Conservation (phyloP, 2,113 vertebrate species). For the Verasper variegatus region DNA sequence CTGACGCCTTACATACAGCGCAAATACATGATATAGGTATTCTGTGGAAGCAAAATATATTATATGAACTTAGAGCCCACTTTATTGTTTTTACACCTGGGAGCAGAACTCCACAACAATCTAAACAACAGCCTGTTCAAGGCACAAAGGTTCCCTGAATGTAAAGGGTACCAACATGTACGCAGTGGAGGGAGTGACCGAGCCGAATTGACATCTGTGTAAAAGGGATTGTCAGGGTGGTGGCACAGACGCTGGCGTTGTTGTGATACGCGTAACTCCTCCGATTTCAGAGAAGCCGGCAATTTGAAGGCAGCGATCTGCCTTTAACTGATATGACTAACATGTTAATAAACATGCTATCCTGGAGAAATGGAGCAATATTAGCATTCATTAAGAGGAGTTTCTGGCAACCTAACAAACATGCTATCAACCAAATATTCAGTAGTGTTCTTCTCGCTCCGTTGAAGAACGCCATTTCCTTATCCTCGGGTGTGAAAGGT, state of each 20-base stretch:
- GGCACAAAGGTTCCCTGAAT: neutral
- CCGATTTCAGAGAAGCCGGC: neutral
- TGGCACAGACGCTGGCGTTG: neutral
- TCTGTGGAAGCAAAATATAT: neutral
- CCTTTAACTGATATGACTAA: neutral
- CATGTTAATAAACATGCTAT: neutral
- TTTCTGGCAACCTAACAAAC: neutral
- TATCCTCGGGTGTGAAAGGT: neutral
- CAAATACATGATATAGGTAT: neutral
- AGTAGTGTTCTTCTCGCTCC: neutral
- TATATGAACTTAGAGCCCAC: no score
- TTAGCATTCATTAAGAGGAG: neutral
- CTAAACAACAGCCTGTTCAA: neutral
- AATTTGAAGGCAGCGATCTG: no score
- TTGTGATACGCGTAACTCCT: neutral
- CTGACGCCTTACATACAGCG: neutral
- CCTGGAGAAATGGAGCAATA: neutral
- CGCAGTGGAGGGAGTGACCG: no score
- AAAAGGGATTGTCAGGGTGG: neutral
- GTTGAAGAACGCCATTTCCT: neutral
- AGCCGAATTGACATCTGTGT: no score
- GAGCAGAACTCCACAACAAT: neutral
- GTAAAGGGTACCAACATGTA: neutral
- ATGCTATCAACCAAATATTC: neutral
- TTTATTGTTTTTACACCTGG: neutral